Base-by-base conservation (phyloP, 2,113 vertebrate genomes). In the Aegotheles bennettii region DNA sequence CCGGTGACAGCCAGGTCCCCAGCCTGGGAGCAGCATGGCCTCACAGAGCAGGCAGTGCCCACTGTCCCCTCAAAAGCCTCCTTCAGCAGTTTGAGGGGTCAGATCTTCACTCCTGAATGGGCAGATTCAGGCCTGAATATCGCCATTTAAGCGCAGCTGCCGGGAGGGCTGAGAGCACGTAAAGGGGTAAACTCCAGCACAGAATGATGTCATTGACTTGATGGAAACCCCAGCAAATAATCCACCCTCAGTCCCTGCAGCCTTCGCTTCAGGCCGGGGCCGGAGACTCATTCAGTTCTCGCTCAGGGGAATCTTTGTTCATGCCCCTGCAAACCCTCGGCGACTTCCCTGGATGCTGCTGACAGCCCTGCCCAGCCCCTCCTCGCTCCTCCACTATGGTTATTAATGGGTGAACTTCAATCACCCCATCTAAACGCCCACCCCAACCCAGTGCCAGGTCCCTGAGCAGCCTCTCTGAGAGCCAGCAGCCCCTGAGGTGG, bases 51-150 rank as follows among this genome's bases (percentile, higher is more conserved):
- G 35, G 8, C n/a, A 53, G n/a, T 28, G 29, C 64, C 45, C 0
- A 0, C 42, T 50, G 18, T 42, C 61, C 61, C 48, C 40, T 90
- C 73, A 92, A 96, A 96, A 89, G 79, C 87, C 69, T 74, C 16
- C 4, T 94, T 95, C 86, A 95, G 96, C 86, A 56, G 63, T 83
- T 91, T 84, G 4, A 43, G 2, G 68, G 93, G 90, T 88, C 92
- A 90, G 35, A 86, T 74, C 51, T 79, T 79, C 31, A 83, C 73
- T 95, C 89, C 67, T 95, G 64, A 94, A 94, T 85, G 80, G 59
- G 81, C 80, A 74, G 90, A 96, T 92, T 93, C 80, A 96, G 77
- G 81, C 50, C 67, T 96, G 94, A 97, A 96, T 94, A 93, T 90
- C 5, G 18, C 81, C 83, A 90, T 93, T 96, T 92, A 94, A 92